Percentiles rank a stretch among this genome's conserved stretches.
These are phyloP conservation scores for Oreotrochilus melanogaster DNA, from an alignment of 2,113 vertebrate species.

Conservation along the genomic window DNA sequence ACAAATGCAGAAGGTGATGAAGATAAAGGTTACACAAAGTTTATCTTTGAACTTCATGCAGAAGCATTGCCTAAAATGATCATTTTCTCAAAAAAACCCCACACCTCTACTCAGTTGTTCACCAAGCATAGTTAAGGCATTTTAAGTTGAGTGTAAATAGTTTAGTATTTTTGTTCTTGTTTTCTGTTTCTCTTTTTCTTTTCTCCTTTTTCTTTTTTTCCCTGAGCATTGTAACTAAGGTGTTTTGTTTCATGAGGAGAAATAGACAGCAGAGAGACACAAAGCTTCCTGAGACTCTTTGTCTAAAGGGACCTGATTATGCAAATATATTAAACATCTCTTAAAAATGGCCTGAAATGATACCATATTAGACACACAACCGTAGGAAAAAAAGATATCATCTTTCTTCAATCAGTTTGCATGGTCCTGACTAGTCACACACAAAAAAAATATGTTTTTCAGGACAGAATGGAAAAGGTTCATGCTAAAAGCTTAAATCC, in stretches of 20 bases:
- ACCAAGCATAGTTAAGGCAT: not conserved
- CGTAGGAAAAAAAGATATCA: not conserved
- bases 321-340: not conserved
- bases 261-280: not conserved
- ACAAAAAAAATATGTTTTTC: not conserved
- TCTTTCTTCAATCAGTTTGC: not conserved
- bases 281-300: not conserved
- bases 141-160: not conserved
- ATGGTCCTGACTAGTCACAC: not conserved
- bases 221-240: not conserved
- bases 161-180: not conserved
- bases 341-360: slow-evolving; percentile 20
- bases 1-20: not conserved
- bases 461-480: not conserved
- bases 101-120: not conserved
- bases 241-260: not conserved
- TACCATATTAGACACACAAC: not conserved
- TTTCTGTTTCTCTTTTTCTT: not conserved
- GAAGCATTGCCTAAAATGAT: not conserved
- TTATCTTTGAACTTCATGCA: not conserved
- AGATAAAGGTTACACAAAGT: not conserved
- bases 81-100: not conserved
- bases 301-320: not conserved
- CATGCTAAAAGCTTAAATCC: not conserved
- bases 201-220: too few relatives aligned